Evolutionary conservation across 2,888 invertebrate species (phyloP).

Genomic region (Meiosimyza platycephala): DNA sequence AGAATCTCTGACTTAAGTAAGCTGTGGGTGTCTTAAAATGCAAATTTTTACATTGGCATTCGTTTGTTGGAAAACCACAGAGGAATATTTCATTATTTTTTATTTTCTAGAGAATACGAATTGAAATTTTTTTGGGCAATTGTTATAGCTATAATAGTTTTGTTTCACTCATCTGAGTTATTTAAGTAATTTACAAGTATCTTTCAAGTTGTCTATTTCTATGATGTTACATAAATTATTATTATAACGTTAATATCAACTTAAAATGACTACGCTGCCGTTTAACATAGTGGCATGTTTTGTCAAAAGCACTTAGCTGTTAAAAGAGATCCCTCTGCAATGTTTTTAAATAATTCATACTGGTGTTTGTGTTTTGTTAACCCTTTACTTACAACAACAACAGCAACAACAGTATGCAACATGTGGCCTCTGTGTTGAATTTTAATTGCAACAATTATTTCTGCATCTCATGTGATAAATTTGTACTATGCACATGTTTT

Average conservation of each 20-base stretch:
- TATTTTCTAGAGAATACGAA: no score
- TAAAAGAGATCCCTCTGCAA: neutral
- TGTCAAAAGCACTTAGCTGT: slow-evolving; percentile 23
- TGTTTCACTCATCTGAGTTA: no score
- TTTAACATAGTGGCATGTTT: neutral
- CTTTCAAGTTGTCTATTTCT: no score
- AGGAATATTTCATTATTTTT: no score
- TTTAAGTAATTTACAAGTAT: no score
- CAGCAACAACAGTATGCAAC: neutral
- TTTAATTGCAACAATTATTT: slow-evolving; percentile 51
- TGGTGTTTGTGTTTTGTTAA: neutral
- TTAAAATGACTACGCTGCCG: neutral
- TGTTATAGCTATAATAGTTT: no score
- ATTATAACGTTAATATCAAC: slow-evolving; percentile 10
- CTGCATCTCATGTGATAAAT: slow-evolving; percentile 46
- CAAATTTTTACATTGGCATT: no score
- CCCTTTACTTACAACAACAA: neutral
- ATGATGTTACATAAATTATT: neutral
- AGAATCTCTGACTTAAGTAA: no score
- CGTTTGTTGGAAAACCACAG: no score
- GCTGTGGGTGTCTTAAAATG: no score
- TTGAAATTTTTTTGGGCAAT: no score
- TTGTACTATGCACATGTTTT: slow-evolving; percentile 34
- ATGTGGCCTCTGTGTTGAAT: slow-evolving; percentile 30
- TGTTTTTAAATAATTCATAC: neutral